Base-by-base conservation (phyloP, 1,140 invertebrate species). In the Aphelenchoides avenae region DNA sequence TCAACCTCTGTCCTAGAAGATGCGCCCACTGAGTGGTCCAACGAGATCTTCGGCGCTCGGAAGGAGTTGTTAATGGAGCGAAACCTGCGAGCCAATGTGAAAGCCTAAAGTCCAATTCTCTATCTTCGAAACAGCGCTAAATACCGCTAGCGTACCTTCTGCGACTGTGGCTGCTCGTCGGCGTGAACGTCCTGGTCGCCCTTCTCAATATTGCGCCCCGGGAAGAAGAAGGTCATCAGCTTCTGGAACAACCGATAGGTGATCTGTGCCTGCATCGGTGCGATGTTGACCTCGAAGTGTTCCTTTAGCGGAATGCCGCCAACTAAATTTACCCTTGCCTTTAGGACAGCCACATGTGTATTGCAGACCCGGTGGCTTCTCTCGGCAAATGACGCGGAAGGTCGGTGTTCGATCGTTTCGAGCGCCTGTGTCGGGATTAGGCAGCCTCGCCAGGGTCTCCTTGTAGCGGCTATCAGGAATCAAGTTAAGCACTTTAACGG, bases 271-370 rank as follows among this genome's bases (percentile, higher is more conserved):
- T 88, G 89, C 42, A 94, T 84, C 33, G 91, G 91, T 4, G 90
- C 88, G 37, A 94, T 86, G 57, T 76, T 76, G 24, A 71, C 89
- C 80, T 95, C 91, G 78, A 98, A 93, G 80, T 97, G 92, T 75
- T 97, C 93, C 77, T 97, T 97, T 0, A 99, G 89, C 0, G 90
- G 89, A 61, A 98, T 98, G 1, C 93, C 94, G 40, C 90, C 92
- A 31, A 97, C 71, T n/a, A n/a, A n/a, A n/a, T n/a, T n/a, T n/a
- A n/a, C n/a, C n/a, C 1, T 69, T 9, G 68, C 50, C 26, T 68
- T 39, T 29, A 52, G 15, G 15, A 44, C n/a, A n/a, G n/a, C n/a
- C n/a, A n/a, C n/a, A n/a, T n/a, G 15, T 31, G 15, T 9, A 13
- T 11, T 36, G 34, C 34, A 13, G n/a, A n/a, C n/a, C n/a, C 18